These are phyloP conservation scores for Limnephilus auricula DNA, from an alignment of 2,888 invertebrate genomes.

Conservation along the genomic window DNA sequence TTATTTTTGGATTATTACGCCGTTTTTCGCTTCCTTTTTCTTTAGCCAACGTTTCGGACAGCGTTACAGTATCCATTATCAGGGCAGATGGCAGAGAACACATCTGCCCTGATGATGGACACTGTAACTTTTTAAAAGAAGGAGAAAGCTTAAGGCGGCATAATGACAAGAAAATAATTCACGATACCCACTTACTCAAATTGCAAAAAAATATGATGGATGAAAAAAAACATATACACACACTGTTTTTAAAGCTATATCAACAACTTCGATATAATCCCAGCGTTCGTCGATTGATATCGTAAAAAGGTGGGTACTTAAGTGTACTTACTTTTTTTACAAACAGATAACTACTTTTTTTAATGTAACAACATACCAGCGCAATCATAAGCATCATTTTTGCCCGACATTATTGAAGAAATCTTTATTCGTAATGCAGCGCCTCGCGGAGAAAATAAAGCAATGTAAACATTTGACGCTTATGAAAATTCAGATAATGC, in stretches of 20 bases:
- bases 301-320: not conserved
- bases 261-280: not conserved
- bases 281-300: not conserved
- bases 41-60: no score
- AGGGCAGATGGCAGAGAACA: no score
- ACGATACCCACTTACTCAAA: no score
- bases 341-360: not conserved
- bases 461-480: conserved; percentile 50
- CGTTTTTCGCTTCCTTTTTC: no score
- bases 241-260: not conserved
- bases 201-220: no score
- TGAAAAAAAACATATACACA: not conserved
- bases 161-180: no score
- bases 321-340: not conserved
- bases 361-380: not conserved
- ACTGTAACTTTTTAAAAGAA: no score
- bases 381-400: not conserved
- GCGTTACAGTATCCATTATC: no score
- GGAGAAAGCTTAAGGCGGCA: no score
- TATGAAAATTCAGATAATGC: conserved; percentile 43
- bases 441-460: conserved; percentile 33
- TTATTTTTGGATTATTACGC: no score
- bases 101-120: no score
- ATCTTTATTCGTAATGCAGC: not conserved
- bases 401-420: not conserved